phyloP scores from a whole-genome alignment of 2,888 invertebrate genomes.

The Drosophila percnosoma region DNA sequence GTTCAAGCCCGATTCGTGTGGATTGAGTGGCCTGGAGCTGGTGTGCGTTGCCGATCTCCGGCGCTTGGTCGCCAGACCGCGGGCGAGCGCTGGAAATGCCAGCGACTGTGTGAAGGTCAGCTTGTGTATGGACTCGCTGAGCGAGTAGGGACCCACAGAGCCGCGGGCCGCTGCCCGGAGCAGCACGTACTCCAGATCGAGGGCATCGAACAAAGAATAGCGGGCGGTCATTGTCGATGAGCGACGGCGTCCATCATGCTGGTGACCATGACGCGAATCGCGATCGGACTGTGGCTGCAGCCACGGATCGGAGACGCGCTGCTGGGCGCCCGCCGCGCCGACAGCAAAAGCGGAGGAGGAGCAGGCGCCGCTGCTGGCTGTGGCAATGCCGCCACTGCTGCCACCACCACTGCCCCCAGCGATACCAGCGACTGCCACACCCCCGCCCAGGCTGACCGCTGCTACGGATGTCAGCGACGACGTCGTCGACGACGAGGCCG shows the following conservation, averaged over 20 bases:
- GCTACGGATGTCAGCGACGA: constrained; percentile 87
- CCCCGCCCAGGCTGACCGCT: constrained; percentile 83
- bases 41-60: constrained; percentile 86
- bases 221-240: constrained; percentile 88
- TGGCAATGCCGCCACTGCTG: constrained; percentile 85
- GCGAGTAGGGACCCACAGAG: constrained; percentile 89
- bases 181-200: constrained; percentile 90
- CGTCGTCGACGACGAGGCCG: constrained; percentile 87
- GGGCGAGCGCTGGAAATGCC: constrained; percentile 90
- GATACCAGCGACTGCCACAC: constrained; percentile 57
- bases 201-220: constrained; percentile 89
- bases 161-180: constrained; percentile 89
- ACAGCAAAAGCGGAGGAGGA: constrained; percentile 86
- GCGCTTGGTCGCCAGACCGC: constrained; percentile 88
- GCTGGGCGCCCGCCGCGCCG: constrained; percentile 84
- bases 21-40: constrained; percentile 86
- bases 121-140: constrained; percentile 90
- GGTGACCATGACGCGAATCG: constrained; percentile 84
- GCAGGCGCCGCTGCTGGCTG: constrained; percentile 84
- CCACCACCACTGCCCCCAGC: constrained; percentile 42
- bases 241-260: constrained; percentile 82
- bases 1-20: constrained; percentile 88
- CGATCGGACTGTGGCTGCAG: constrained; percentile 84
- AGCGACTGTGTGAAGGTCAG: constrained; percentile 90
- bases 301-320: constrained; percentile 85